These are phyloP conservation scores for Rynchops niger DNA, from an alignment of 2,113 vertebrate genomes.

Conservation along the genomic window DNA sequence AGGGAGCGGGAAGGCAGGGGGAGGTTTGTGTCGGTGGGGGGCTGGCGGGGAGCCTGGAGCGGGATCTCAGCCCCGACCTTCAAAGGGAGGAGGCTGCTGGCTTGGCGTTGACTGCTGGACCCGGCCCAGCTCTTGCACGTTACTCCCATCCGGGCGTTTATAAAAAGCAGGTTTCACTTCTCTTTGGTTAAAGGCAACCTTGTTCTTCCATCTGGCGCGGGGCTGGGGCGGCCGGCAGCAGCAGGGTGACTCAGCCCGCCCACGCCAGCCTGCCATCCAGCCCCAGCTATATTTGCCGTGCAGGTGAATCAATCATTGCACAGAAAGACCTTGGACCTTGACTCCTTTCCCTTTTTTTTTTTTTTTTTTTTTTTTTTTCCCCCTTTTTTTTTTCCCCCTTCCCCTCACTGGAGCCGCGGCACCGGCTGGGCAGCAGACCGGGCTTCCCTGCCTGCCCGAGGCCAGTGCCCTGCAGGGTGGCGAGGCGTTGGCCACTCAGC, in stretches of 20 bases:
- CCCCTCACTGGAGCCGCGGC: neutral
- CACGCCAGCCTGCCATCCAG: neutral
- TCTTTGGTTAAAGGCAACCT: neutral
- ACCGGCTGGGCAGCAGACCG: fast-evolving
- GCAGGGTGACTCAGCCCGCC: constrained; percentile 16
- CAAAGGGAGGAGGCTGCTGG: neutral
- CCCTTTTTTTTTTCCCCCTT: neutral
- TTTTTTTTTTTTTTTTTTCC: neutral
- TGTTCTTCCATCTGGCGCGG: neutral
- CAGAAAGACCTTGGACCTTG: neutral
- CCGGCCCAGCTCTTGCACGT: neutral
- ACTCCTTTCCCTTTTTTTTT: neutral
- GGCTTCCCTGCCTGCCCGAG: neutral
- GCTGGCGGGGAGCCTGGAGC: neutral
- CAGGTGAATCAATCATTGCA: neutral
- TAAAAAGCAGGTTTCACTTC: constrained; percentile 22
- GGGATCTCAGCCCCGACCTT: neutral
- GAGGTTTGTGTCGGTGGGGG: neutral
- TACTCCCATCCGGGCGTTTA: neutral
- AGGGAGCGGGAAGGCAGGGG: neutral
- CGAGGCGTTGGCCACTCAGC: fast-evolving
- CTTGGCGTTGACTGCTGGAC: neutral
- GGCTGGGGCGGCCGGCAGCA: neutral
- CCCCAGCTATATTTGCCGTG: neutral
- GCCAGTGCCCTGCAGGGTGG: fast-evolving